Percentiles rank a stretch among this genome's conserved stretches.
phyloP scores from a whole-genome alignment of 2,888 invertebrate genomes.

The Sphecodes monilicornis region DNA sequence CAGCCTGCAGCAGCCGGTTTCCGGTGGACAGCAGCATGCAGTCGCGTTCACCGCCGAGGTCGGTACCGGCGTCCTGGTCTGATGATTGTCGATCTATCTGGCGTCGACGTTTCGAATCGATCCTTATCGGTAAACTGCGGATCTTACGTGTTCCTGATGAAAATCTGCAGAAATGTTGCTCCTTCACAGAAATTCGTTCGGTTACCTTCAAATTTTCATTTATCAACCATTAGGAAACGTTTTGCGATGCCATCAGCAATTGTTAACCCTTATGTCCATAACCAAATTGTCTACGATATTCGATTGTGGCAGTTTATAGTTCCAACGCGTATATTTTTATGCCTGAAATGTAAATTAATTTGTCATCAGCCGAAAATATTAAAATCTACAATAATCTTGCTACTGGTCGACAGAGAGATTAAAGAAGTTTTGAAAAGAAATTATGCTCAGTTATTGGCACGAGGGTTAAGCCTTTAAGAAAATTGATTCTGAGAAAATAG shows the following conservation, averaged over 20 bases:
- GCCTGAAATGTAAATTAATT: too few species aligned
- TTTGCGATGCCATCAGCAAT: background rate
- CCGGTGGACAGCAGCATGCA: slow-evolving; percentile 78
- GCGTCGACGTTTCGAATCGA: background rate
- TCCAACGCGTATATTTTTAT: too few species aligned
- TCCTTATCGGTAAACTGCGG: background rate
- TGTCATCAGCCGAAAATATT: background rate
- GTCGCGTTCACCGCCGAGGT: slow-evolving; percentile 96
- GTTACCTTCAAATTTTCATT: background rate
- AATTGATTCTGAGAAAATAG: background rate
- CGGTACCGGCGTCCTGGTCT: slow-evolving; percentile 95
- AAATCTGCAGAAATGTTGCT: background rate
- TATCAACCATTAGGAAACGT: background rate
- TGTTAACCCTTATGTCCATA: too few species aligned
- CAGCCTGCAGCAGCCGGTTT: slow-evolving; percentile 72
- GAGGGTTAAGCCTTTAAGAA: too few species aligned
- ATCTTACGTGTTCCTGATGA: background rate
- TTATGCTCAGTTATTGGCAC: too few species aligned
- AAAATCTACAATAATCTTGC: background rate
- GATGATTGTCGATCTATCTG: slow-evolving; percentile 71
- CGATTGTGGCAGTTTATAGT: too few species aligned
- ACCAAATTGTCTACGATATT: too few species aligned
- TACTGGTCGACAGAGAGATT: background rate
- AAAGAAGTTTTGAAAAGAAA: too few species aligned
- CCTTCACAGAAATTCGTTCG: background rate